phyloP scores from a whole-genome alignment of 2,888 invertebrate genomes.

The Agrotis puta region DNA sequence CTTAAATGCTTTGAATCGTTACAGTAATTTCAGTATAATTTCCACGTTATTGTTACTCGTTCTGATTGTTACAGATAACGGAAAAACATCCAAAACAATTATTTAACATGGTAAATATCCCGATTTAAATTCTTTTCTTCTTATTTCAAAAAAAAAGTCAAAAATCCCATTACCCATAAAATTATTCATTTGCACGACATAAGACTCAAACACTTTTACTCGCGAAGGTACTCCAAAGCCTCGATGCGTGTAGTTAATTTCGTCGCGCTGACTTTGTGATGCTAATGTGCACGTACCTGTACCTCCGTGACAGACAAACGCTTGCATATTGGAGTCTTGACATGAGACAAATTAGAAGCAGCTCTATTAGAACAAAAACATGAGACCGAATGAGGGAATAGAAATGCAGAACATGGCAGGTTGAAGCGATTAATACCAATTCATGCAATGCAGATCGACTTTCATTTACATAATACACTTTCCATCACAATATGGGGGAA shows the following conservation, averaged over 20 bases:
- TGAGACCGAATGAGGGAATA: conserved; percentile 2
- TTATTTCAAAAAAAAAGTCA: too few species aligned
- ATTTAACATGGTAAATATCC: too few species aligned
- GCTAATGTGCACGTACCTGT: conserved; percentile 73
- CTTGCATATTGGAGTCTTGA: conserved; percentile 71
- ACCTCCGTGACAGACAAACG: conserved; percentile 47
- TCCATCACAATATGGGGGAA: background rate
- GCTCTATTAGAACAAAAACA: conserved; percentile 49
- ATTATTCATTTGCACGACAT: conserved; percentile 40
- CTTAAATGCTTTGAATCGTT: conserved; percentile 42
- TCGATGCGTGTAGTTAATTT: conserved; percentile 77
- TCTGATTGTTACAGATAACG: conserved; percentile 11
- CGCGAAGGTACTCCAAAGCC: conserved; percentile 53
- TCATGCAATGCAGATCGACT: background rate
- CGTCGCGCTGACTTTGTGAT: conserved; percentile 80
- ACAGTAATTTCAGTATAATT: conserved; percentile 30
- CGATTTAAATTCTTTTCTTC: too few species aligned
- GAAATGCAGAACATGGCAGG: conserved; percentile 1
- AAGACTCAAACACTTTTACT: conserved; percentile 46
- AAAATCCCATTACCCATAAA: conserved; percentile 1
- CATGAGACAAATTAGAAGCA: conserved; percentile 65
- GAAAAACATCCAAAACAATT: background rate
- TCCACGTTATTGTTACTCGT: conserved; percentile 6
- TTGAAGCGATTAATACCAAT: conserved; percentile 3
- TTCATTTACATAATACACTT: background rate